A percentile compares a stretch with the other conserved stretches of the same genome.
Conservation (phyloP, 2,888 invertebrate species). For the Branchellion lobata region DNA sequence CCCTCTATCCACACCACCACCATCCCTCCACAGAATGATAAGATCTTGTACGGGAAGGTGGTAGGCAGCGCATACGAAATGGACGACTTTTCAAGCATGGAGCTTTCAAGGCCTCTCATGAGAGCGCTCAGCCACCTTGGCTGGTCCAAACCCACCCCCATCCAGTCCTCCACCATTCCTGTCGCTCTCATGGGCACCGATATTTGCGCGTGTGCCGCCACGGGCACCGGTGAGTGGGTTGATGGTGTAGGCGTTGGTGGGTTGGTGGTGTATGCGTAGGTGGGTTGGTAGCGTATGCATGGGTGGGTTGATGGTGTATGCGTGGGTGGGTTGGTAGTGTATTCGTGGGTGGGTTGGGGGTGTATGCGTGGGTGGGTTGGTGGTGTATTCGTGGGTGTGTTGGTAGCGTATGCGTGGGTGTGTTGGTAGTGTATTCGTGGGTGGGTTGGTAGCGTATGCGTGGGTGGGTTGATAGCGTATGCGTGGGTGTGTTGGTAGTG, state of each 20-base stretch:
- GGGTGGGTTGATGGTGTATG: no score
- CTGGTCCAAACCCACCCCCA: slow-evolving; percentile 91
- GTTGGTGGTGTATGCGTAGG: background rate
- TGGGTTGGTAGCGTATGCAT: background rate
- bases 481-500: no score
- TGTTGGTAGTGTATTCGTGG: no score
- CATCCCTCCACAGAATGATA: slow-evolving; percentile 49
- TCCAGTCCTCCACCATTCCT: slow-evolving; percentile 92
- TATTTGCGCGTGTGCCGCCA: slow-evolving; percentile 96
- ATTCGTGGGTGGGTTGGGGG: no score
- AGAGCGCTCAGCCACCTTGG: slow-evolving; percentile 84
- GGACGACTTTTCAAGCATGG: slow-evolving; percentile 73
- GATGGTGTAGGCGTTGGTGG: background rate
- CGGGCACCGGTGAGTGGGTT: slow-evolving; percentile 69
- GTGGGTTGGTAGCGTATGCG: no score
- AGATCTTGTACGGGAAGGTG: slow-evolving; percentile 58
- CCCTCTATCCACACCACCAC: background rate
- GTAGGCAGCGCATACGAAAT: slow-evolving; percentile 57
- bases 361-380: no score
- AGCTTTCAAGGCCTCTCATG: slow-evolving; percentile 86
- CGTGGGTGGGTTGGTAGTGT: no score
- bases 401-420: no score
- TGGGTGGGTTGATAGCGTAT: no score
- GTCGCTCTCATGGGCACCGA: slow-evolving; percentile 87
- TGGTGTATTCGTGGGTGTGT: no score